These are phyloP conservation scores for Macrotus californicus DNA, from an alignment of 2,113 vertebrate species.

Conservation along the genomic window DNA sequence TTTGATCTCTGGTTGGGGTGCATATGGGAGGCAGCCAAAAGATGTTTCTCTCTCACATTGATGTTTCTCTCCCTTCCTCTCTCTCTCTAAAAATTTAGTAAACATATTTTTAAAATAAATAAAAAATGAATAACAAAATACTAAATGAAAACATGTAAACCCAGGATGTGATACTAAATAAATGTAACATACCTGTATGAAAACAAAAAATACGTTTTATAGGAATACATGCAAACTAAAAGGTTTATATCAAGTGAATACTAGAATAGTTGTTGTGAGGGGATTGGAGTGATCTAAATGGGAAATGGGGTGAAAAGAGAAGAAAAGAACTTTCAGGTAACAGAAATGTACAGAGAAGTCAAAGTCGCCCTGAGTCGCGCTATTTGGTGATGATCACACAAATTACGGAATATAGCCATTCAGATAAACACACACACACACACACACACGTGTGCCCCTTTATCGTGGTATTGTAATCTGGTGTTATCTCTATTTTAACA, in stretches of 20 bases:
- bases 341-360: neutral
- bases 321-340: conserved; percentile 2
- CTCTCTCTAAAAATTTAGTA: no score
- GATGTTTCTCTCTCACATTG: no score
- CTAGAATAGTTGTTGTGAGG: neutral
- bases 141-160: conserved; percentile 2
- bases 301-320: neutral
- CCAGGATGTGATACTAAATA: neutral
- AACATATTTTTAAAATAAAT: no score
- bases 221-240: neutral
- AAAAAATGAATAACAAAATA: neutral
- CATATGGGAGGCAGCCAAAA: no score
- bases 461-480: neutral
- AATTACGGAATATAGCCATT: neutral
- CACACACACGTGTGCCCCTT: neutral
- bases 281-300: neutral
- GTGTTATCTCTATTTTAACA: conserved; percentile 16
- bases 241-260: neutral
- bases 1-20: no score
- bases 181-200: conserved; percentile 6
- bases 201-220: neutral
- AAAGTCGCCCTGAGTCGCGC: neutral
- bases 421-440: neutral
- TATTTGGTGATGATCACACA: neutral
- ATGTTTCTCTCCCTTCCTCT: no score